Evolutionary conservation across 2,888 invertebrate genomes (phyloP).

Genomic region (Heliconius erato): DNA sequence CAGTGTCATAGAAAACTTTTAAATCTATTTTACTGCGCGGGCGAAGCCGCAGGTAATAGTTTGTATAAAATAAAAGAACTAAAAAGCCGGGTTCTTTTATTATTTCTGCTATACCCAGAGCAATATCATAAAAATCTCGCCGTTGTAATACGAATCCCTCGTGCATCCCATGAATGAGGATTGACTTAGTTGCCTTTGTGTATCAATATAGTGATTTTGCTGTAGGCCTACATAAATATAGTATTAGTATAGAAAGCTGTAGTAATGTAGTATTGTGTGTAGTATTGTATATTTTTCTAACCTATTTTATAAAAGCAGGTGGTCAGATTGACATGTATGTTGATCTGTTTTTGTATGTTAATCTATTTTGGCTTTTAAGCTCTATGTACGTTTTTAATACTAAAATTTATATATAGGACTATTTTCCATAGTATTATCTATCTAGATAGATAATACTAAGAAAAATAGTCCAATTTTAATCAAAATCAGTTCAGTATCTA

Average conservation of each 20-base stretch:
- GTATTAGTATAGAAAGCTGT: background rate
- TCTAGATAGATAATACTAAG: too few species aligned
- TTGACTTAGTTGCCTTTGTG: conserved; percentile 37
- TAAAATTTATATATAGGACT: too few species aligned
- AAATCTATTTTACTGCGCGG: background rate
- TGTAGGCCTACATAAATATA: background rate
- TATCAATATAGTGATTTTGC: conserved; percentile 1
- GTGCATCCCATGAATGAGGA: conserved; percentile 26
- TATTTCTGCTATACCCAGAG: conserved; percentile 19
- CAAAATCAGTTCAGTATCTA: too few species aligned
- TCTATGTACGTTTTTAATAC: background rate
- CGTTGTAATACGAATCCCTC: conserved; percentile 38
- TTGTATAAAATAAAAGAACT: background rate
- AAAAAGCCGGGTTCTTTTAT: conserved; percentile 5
- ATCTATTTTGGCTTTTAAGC: background rate
- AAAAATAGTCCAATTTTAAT: too few species aligned
- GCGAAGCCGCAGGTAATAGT: background rate
- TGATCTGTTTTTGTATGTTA: background rate
- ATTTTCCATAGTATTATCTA: too few species aligned
- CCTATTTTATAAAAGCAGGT: background rate
- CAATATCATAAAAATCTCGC: conserved; percentile 28
- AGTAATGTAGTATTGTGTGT: background rate
- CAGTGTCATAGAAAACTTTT: too few species aligned
- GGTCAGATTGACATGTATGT: too few species aligned
- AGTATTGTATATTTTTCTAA: background rate